Percentiles rank a stretch among this genome's conserved stretches.
phyloP scores from a whole-genome alignment of 2,113 vertebrate genomes.

The Perognathus longimembris region DNA sequence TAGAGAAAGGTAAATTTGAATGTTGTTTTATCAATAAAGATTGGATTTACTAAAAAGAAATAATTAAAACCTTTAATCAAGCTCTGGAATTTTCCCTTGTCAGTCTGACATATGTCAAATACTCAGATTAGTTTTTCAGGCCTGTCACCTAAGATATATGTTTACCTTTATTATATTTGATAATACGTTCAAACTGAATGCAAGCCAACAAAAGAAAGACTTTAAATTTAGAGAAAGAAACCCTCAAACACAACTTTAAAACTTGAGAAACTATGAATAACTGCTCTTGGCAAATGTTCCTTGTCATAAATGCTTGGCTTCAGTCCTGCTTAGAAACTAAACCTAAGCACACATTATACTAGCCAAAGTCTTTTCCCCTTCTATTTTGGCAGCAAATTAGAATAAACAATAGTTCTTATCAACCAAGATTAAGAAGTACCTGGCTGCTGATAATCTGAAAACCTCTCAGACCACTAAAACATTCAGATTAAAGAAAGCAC shows the following conservation, averaged over 20 bases:
- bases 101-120: conserved; percentile 62
- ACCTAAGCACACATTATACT: not conserved
- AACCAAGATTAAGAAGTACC: not conserved
- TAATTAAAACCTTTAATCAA: conserved; percentile 58
- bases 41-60: conserved; percentile 43
- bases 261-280: conserved; percentile 17
- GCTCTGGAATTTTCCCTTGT: conserved; percentile 62
- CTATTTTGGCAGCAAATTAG: not conserved
- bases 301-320: not conserved
- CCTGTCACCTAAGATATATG: conserved; percentile 10
- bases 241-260: conserved; percentile 1
- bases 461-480: not conserved
- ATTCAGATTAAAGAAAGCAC: not conserved
- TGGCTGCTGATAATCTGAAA: not conserved
- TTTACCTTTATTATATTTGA: conserved; percentile 63
- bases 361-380: not conserved
- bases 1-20: fast-evolving
- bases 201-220: not conserved
- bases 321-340: not conserved
- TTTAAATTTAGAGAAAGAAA: conserved; percentile 21
- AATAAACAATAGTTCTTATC: conserved; percentile 15
- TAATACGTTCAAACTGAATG: conserved; percentile 42
- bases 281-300: not conserved
- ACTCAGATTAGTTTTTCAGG: conserved; percentile 35
- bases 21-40: not conserved